Percentiles rank a stretch among this genome's conserved stretches.
Conservation (phyloP, 2,113 vertebrate genomes). For the Oncorhynchus kisutch region DNA sequence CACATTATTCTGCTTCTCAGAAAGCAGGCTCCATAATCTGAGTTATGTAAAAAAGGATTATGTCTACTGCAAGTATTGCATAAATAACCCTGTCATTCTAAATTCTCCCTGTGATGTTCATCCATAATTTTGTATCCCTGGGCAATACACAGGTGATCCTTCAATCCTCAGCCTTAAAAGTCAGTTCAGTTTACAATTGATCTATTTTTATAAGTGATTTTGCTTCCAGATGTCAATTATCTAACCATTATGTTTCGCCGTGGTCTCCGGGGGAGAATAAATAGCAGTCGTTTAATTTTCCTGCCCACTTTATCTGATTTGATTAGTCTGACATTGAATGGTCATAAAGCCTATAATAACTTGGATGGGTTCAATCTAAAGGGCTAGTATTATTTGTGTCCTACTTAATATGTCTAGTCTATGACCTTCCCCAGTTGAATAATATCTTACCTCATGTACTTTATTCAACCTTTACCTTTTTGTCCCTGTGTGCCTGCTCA, state of each 20-base stretch:
- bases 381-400: constrained; percentile 16
- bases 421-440: background rate
- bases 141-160: constrained; percentile 15
- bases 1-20: constrained; percentile 1
- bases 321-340: constrained; percentile 55
- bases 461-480: background rate
- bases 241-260: background rate
- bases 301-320: constrained; percentile 58
- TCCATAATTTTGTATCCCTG: constrained; percentile 14
- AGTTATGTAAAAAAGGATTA: constrained; percentile 64
- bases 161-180: constrained; percentile 24
- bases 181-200: background rate
- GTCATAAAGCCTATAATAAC: constrained; percentile 36
- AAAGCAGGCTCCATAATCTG: constrained; percentile 53
- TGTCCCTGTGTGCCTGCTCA: background rate
- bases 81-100: constrained; percentile 35
- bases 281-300: constrained; percentile 39
- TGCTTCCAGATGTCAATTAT: constrained; percentile 8
- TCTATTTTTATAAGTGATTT: constrained; percentile 8
- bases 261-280: constrained; percentile 18
- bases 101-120: constrained; percentile 13
- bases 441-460: background rate
- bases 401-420: constrained; percentile 4
- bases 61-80: constrained; percentile 32
- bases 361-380: constrained; percentile 27